These are phyloP conservation scores for Sebastes paucispinis DNA, from an alignment of 2,797 vertebrate species.

Conservation along the genomic window DNA sequence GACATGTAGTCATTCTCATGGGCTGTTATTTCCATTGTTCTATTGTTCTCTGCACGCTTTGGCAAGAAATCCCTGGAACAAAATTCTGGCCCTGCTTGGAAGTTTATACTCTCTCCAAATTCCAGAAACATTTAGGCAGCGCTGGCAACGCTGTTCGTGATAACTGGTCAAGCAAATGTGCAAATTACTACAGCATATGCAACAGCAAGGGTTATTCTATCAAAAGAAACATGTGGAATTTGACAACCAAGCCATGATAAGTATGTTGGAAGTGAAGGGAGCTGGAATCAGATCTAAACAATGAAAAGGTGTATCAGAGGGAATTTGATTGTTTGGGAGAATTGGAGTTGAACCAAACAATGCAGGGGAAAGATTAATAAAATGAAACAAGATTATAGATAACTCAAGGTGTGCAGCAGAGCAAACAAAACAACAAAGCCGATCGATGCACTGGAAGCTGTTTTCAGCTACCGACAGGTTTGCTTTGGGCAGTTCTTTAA, in stretches of 20 bases:
- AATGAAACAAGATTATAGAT: background rate
- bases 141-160: background rate
- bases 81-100: background rate
- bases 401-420: background rate
- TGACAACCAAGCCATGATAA: background rate
- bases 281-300: background rate
- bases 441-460: background rate
- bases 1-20: background rate
- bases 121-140: background rate
- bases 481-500: background rate
- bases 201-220: background rate
- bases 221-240: background rate
- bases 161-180: background rate
- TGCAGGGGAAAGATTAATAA: background rate
- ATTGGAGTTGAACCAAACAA: background rate
- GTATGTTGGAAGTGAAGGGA: background rate
- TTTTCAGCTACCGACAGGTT: background rate
- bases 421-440: background rate
- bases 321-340: background rate
- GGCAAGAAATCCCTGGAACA: background rate
- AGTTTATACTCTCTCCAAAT: background rate
- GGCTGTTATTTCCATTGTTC: background rate
- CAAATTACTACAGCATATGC: background rate
- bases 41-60: slow-evolving; percentile 1
- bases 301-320: background rate